A percentile compares a stretch with the other conserved stretches of the same genome.
phyloP scores from a whole-genome alignment of 2,797 vertebrate genomes.

The Luscinia luscinia region DNA sequence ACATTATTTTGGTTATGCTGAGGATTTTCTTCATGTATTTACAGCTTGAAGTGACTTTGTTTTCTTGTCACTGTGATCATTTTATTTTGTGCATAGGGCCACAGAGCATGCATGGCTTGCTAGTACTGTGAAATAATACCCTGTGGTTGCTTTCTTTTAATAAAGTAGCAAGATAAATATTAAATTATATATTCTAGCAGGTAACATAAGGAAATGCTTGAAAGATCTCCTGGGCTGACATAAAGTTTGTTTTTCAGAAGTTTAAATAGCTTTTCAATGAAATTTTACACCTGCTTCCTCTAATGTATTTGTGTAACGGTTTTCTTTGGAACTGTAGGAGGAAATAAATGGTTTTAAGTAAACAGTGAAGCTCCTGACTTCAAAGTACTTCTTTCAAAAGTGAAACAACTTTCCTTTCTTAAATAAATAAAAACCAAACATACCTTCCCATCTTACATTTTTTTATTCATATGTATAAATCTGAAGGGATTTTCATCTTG shows the following conservation, averaged over 20 bases:
- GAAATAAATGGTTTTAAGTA: conserved; percentile 54
- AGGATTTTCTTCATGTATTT: background rate
- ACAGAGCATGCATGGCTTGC: background rate
- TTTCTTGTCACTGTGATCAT: background rate
- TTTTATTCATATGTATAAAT: background rate
- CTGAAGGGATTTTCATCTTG: background rate
- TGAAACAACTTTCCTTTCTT: conserved; percentile 38
- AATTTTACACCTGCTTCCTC: conserved; percentile 41
- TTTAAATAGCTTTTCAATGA: conserved; percentile 17
- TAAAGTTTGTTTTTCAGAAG: conserved; percentile 14
- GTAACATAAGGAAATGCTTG: background rate
- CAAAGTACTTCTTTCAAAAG: conserved; percentile 45
- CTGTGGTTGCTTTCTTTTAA: background rate
- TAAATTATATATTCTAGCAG: background rate
- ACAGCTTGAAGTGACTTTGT: background rate
- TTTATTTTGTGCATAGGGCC: background rate
- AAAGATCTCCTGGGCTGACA: background rate
- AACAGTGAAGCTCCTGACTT: conserved; percentile 28
- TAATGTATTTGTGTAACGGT: conserved; percentile 4
- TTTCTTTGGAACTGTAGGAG: conserved; percentile 58
- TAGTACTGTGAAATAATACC: background rate
- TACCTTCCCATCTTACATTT: background rate
- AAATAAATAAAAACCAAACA: background rate
- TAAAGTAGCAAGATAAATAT: background rate
- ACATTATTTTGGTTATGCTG: background rate